phyloP scores from a whole-genome alignment of 35 echinoderm and acorn worm genomes.

The Eucidaris tribuloides region DNA sequence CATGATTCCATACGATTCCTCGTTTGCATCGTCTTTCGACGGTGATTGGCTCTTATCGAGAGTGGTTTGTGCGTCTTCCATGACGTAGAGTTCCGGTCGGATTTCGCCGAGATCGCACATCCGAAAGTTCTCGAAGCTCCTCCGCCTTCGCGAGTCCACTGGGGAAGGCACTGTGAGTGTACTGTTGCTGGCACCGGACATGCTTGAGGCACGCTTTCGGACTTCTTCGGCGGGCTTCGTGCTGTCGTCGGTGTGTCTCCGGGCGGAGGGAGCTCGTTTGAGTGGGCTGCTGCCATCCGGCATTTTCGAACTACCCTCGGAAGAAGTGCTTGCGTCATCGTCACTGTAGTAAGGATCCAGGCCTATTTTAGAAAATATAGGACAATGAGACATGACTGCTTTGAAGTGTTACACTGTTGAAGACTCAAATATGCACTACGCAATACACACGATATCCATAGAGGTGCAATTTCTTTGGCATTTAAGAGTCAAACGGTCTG shows the following conservation, averaged over 20 bases:
- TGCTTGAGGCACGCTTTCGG: slow-evolving; percentile 25
- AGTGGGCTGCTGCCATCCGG: background rate
- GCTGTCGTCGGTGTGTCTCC: background rate
- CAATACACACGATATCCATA: too few species aligned
- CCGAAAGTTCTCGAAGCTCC: slow-evolving; percentile 36
- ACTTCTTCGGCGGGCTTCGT: slow-evolving; percentile 9
- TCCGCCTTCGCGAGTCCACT: slow-evolving; percentile 21
- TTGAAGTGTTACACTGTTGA: too few species aligned
- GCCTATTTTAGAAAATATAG: too few species aligned
- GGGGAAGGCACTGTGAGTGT: slow-evolving; percentile 36
- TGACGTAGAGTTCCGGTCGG: slow-evolving; percentile 15
- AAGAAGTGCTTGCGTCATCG: slow-evolving; percentile 24
- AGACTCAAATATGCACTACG: too few species aligned
- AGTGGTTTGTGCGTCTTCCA: slow-evolving; percentile 5
- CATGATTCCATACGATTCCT: slow-evolving; percentile 14
- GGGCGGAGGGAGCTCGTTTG: slow-evolving; percentile 13
- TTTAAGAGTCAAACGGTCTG: too few species aligned
- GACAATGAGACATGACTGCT: too few species aligned
- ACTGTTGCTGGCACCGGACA: slow-evolving; percentile 22
- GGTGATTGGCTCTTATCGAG: slow-evolving; percentile 17
- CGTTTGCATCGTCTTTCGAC: slow-evolving; percentile 16
- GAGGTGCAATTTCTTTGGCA: too few species aligned
- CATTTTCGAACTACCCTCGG: slow-evolving; percentile 6
- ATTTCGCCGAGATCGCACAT: slow-evolving; percentile 29
- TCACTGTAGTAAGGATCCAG: slow-evolving; percentile 22